Conservation (phyloP, 2,888 invertebrate species). For the Serripes groenlandicus region DNA sequence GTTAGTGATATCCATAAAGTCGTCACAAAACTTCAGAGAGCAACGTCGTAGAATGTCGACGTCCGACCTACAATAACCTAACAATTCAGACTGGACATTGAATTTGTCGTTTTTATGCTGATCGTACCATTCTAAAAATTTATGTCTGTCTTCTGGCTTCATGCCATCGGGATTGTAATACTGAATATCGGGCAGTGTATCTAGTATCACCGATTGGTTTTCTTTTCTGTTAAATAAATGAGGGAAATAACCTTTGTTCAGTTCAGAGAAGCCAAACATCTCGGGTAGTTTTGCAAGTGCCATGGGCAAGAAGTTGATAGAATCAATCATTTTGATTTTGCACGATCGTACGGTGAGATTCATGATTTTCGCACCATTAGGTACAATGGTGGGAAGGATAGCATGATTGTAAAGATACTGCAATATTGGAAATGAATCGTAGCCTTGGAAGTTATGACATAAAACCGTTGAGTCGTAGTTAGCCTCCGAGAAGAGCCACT, state of each 20-base stretch:
- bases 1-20: conserved; percentile 36
- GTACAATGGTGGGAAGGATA: conserved; percentile 43
- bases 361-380: too few species aligned
- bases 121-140: conserved; percentile 47
- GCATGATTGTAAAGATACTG: conserved; percentile 53
- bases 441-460: conserved; percentile 48
- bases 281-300: conserved; percentile 51
- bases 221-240: conserved; percentile 42
- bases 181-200: conserved; percentile 29
- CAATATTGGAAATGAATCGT: conserved; percentile 56
- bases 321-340: conserved; percentile 55
- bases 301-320: conserved; percentile 60
- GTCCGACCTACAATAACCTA: conserved; percentile 41
- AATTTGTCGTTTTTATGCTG: conserved; percentile 36
- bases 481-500: conserved; percentile 42
- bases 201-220: conserved; percentile 31
- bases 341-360: conserved; percentile 27
- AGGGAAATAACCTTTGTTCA: conserved; percentile 60
- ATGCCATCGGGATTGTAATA: conserved; percentile 42
- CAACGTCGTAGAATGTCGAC: conserved; percentile 42
- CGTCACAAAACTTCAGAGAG: conserved; percentile 30
- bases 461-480: conserved; percentile 28
- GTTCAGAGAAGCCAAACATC: conserved; percentile 52
- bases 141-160: conserved; percentile 43
- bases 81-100: conserved; percentile 45